Evolutionary conservation across 2,797 vertebrate genomes (phyloP).

Genomic region (Natrix natrix): DNA sequence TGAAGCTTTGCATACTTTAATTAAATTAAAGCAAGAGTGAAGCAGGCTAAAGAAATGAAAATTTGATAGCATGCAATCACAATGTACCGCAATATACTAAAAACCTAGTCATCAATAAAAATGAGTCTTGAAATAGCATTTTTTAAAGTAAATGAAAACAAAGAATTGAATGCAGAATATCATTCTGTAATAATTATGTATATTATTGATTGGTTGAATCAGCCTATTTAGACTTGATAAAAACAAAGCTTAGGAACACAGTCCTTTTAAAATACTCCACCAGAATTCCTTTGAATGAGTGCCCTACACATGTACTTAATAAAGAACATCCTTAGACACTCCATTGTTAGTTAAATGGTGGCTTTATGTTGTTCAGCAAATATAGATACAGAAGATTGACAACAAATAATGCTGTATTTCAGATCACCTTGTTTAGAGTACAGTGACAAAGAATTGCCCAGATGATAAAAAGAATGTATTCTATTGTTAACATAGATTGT

Average conservation of each 20-base stretch:
- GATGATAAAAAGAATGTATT: slow-evolving; percentile 76
- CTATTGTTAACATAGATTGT: not conserved
- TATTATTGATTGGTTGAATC: not conserved
- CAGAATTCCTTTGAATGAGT: not conserved
- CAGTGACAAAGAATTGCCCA: slow-evolving; percentile 92
- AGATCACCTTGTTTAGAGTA: slow-evolving; percentile 92
- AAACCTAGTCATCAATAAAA: not conserved
- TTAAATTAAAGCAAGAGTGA: not conserved
- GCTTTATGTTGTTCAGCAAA: slow-evolving; percentile 91
- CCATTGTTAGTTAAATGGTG: slow-evolving; percentile 40
- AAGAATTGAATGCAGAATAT: not conserved
- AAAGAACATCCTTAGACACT: not conserved
- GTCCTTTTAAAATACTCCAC: not conserved
- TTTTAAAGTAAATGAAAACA: not conserved
- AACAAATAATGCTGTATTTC: slow-evolving; percentile 89
- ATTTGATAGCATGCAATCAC: not conserved
- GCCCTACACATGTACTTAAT: not conserved
- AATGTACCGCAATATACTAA: not conserved
- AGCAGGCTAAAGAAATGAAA: not conserved
- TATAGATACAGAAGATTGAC: slow-evolving; percentile 92
- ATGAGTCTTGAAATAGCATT: not conserved
- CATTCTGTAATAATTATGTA: not conserved
- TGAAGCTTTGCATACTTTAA: not conserved
- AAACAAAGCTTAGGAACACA: not conserved
- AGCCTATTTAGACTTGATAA: not conserved